Base-by-base conservation (phyloP, 2,797 vertebrate species). In the Enteromius paludinosus region DNA sequence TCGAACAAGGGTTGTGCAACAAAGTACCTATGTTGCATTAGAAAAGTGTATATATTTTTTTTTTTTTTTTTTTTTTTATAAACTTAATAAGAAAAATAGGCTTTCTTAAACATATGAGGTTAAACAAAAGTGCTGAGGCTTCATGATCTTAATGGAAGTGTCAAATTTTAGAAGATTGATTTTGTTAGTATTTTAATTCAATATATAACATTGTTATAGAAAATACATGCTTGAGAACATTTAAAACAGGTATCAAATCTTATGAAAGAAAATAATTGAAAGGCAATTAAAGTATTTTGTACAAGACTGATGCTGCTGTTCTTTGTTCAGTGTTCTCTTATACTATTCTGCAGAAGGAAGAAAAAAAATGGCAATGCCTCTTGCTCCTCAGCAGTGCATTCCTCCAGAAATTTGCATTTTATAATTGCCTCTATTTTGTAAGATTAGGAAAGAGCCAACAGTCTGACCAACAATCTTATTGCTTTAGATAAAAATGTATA, bases 361-460 rank as follows among this genome's bases (percentile, higher is more conserved):
- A 33, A 18, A 54, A 35, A 14, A 52, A 12, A 43, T 70, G 35
- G 35, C 20, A 43, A 43, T 79, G 5, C 11, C 23, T 59, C 33
- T 59, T 79, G 17, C 35, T 45, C 38, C 92, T 93, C 82, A 90
- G 93, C 89, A 91, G 89, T 87, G 89, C 93, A 90, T 87, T 87
- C 88, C 38, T 66, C 88, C 90, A 84, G 71, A 84, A 86, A 95
- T 92, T 91, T 92, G 85, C 88, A 94, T 94, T 95, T 95, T 93
- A 90, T 94, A 94, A 95, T 95, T 92, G 91, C 89, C 92, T 94
- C 86, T 93, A 59, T 92, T 90, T 93, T 92, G 86, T 90, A 87
- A 89, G 87, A 91, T 89, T 88, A 89, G 84, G 61, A 38, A 30
- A 66, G 23, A 83, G 68, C 35, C 68, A 65, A 71, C 54, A 28